Base-by-base conservation (phyloP, 2,797 vertebrate species). In the Sebastes taczanowskii region DNA sequence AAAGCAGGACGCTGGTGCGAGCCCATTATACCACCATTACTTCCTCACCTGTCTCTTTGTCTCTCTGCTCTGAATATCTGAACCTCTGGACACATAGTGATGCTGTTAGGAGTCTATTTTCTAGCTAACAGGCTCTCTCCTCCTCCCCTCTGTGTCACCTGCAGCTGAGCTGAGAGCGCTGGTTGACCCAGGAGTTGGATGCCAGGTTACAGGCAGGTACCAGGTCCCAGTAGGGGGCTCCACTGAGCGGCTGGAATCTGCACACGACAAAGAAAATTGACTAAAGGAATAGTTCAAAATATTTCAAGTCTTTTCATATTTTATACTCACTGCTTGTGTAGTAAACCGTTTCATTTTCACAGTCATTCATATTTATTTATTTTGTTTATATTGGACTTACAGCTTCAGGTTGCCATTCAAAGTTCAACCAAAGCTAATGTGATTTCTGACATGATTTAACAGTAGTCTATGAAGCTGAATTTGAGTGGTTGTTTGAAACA, bases 151-250 rank as follows among this genome's bases (percentile, higher is more conserved):
- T 93, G 82, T 92, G 89, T 84, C 77, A 81, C 86, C 80, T 89
- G 79, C 92, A 91, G 92, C 92, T 75, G 74, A 86, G 84, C 83
- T 89, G 86, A 90, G 82, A 82, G 80, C 55, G 81, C 88, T 88
- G 84, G 22, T 75, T 90, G 87, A 86, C 77, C 84, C 74, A 63
- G 83, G 84, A 89, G 77, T 82, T 89, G 92, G 91, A 93, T 87
- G 63, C 85, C 83, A 74, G 84, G 85, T 89, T 89, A 58, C 83
- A 92, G 86, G 81, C 92, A 93, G 91, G 90, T 92, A 92, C 85
- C 52, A 63, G 78, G 80, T 85, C 82, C 86, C 83, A 88, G 11
- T 66, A 86, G 72, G 81, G 80, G 76, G 77, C 71, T 61, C 60
- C 79, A 75, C 38, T 74, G 58, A 78, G 63, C 16, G 16, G 74